Conservation (phyloP, 2,113 vertebrate genomes). For the Aldabrachelys gigantea region DNA sequence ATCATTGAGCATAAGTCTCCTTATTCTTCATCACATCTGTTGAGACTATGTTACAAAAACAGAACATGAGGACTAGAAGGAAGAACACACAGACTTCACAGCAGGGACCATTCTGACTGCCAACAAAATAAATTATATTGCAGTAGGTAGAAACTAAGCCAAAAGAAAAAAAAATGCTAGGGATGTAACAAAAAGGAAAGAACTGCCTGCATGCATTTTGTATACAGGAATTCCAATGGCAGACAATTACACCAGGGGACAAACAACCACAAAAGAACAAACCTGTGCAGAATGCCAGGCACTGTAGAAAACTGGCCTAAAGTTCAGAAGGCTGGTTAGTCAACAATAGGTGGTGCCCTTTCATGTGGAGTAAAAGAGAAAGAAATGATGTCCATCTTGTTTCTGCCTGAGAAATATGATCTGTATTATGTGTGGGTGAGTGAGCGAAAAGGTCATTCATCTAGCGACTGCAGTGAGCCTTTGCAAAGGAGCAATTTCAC, state of each 20-base stretch:
- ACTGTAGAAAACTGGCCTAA: not conserved
- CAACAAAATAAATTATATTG: slow-evolving; percentile 21
- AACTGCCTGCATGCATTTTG: not conserved
- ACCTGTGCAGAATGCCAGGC: not conserved
- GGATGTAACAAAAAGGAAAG: not conserved
- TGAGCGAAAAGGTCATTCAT: slow-evolving; percentile 55
- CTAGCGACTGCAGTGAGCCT: slow-evolving; percentile 47
- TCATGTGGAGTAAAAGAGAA: not conserved
- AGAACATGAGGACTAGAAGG: slow-evolving; percentile 1
- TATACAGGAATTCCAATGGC: not conserved
- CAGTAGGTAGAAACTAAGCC: not conserved
- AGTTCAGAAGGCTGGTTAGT: not conserved
- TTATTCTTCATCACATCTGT: slow-evolving; percentile 30
- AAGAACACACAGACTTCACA: slow-evolving; percentile 19
- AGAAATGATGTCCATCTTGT: not conserved
- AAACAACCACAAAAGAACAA: not conserved
- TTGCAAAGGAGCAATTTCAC: slow-evolving; percentile 34
- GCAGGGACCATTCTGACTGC: slow-evolving; percentile 9
- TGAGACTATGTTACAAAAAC: slow-evolving; percentile 20
- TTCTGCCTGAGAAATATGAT: slow-evolving; percentile 37
- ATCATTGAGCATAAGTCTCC: not conserved
- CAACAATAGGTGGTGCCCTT: not conserved
- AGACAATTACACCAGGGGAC: not conserved
- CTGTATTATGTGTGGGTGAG: not conserved
- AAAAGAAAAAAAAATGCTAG: not conserved